Base-by-base conservation (phyloP, 2,113 vertebrate genomes). In the Misgurnus anguillicaudatus region DNA sequence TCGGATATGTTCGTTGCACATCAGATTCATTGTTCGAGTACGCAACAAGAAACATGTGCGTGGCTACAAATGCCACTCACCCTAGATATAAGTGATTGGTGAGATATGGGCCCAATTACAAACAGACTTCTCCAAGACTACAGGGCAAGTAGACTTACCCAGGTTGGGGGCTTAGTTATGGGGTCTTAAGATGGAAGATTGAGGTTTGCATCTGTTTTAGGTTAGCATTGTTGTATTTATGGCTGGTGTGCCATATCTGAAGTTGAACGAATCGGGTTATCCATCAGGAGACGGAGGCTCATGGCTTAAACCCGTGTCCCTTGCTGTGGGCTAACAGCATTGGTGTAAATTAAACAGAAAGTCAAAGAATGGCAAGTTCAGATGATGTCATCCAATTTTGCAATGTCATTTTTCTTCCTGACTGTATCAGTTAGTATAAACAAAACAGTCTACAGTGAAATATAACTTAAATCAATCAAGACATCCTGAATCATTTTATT, bases 211-310 rank as follows among this genome's bases (percentile, higher is more conserved):
- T 86, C 79, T 86, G 84, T 80, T 81, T 77, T 48, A 58, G n/a
- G 67, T 84, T 87, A 85, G 45, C 53, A 53, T 74, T 81, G 84
- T 71, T 79, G 86, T 84, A 79, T 81, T 85, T 85, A 87, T 82
- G 67, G 78, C 60, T 70, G 41, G 53, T 14, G 38, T 66, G 64
- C 47, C 61, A 61, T 68, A 17, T 71, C 41, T 81, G 58, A 78
- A 69, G n/a, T 65, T 21, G 66, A 80, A 62, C 48, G 60, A 24
- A 64, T 65, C 19, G n/a, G 53, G 78, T 68, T 69, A 77, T 80
- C 68, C 65, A 68, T 83, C 58, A 75, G 66, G 63, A 80, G 63
- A 21, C 72, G 47, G 63, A 82, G 70, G 73, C 45, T 55, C 51
- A 39, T 21, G 24, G 24, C 42, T 76, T 57, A 65, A 55, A 31